phyloP scores from a whole-genome alignment of 1,140 invertebrate species.

The Wiebesia pumilae region DNA sequence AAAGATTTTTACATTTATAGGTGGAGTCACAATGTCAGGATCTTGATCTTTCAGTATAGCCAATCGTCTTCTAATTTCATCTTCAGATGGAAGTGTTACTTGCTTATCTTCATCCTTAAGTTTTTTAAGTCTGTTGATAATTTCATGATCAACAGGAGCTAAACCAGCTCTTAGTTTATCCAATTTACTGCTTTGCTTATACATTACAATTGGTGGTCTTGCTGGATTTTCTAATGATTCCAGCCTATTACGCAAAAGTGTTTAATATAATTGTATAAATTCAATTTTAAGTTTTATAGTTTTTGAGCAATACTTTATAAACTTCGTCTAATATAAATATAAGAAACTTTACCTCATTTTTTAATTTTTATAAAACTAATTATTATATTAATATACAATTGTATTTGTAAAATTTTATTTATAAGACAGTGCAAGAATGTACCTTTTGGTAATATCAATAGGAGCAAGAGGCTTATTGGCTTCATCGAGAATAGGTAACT shows the following conservation, averaged over 20 bases:
- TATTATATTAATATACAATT: too few relatives aligned
- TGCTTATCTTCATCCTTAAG: constrained; percentile 65
- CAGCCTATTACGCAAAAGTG: constrained; percentile 59
- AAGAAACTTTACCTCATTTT: too few relatives aligned
- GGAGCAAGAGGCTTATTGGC: constrained; percentile 56
- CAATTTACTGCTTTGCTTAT: constrained; percentile 63
- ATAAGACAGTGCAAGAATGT: constrained; percentile 26
- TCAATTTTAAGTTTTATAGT: background rate
- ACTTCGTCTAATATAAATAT: background rate
- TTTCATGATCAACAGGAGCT: constrained; percentile 68
- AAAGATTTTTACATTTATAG: constrained; percentile 56
- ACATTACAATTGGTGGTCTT: constrained; percentile 71
- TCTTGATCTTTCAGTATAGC: constrained; percentile 66
- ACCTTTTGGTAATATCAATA: constrained; percentile 68
- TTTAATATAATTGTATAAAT: background rate
- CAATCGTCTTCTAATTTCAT: constrained; percentile 70
- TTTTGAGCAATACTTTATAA: background rate
- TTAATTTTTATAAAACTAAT: too few relatives aligned
- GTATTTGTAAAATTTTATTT: too few relatives aligned
- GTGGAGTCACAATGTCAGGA: constrained; percentile 53
- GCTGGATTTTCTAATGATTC: constrained; percentile 69
- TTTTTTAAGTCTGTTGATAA: constrained; percentile 69
- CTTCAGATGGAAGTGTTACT: constrained; percentile 61
- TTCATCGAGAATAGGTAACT: constrained; percentile 46
- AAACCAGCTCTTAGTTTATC: constrained; percentile 67